Base-by-base conservation (phyloP, 2,113 vertebrate genomes). In the Chaetorhynchus papuensis region DNA sequence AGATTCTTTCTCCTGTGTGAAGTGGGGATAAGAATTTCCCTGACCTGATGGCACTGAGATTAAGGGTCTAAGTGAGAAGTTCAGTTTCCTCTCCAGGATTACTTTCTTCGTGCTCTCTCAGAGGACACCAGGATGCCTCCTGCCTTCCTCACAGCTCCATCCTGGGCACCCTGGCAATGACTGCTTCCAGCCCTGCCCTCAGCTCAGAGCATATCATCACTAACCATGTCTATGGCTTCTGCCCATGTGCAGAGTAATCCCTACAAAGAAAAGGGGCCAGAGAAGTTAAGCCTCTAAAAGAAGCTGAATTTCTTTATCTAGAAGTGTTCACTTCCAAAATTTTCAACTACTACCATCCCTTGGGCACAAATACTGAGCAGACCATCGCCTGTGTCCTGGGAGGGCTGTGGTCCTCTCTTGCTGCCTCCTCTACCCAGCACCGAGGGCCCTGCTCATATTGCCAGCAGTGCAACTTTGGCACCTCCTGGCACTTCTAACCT, bases 401-500 rank as follows among this genome's bases (percentile, higher is more conserved):
- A 64, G 42, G 39, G 27, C 63, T 49, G 33, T 1, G 1, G 10
- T 80, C 64, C 61, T n/a, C 65, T 83, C 23, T 56, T 7, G 21
- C 70, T 60, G 44, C 63, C 22, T 42, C 69, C 52, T 82, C 49
- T 72, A 16, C 45, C 26, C 17, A n/a, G 42, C 61, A 24, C 31
- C 1, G 1, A 35, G 24, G 24, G 26, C 66, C 59, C 76, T 75
- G 56, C 35, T 92, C 19, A 37, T 71, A 54, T 56, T 52, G 60
- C 88, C 76, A 89, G 7, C 41, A 60, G 44, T 23, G 41, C 47
- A 50, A 63, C 87, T 90, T 78, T 71, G 65, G 90, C 92, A 90
- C 72, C 83, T 93, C 65, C 52, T 70, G 56, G 85, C 92, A 88
- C 77, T 82, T 91, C 63, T 59, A 56, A 85, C 88, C 87, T 96